Evolutionary conservation across 2,888 invertebrate genomes (phyloP).

Genomic region (Tenthredo livida): DNA sequence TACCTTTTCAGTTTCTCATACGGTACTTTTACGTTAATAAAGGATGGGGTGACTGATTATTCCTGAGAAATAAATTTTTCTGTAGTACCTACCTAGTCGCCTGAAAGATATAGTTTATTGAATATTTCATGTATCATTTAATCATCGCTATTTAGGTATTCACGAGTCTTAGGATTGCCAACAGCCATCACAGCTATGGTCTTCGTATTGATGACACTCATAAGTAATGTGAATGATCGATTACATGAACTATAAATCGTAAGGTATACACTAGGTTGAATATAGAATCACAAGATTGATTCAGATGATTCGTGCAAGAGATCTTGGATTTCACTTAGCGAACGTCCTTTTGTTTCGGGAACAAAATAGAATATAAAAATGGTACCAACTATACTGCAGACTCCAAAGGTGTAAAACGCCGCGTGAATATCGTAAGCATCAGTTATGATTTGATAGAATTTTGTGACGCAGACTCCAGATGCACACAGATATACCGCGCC

Average conservation of each 20-base stretch:
- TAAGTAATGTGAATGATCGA: no score
- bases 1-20: neutral
- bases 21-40: neutral
- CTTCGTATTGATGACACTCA: no score
- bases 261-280: no score
- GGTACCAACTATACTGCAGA: conserved; percentile 60
- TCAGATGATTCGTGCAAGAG: neutral
- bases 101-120: no score
- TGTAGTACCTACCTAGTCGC: no score
- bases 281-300: neutral
- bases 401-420: conserved; percentile 69
- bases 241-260: no score
- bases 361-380: conserved; percentile 66
- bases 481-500: conserved; percentile 66
- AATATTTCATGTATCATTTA: no score
- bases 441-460: conserved; percentile 70
- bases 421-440: conserved; percentile 68
- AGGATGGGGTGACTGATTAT: no score
- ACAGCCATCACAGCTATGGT: no score
- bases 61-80: no score
- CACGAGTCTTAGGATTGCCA: no score
- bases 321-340: conserved; percentile 72
- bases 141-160: no score
- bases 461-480: conserved; percentile 63
- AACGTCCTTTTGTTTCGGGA: conserved; percentile 74